These are phyloP conservation scores for Carcinoscorpius rotundicauda DNA, from an alignment of 1,140 invertebrate genomes.

Conservation along the genomic window DNA sequence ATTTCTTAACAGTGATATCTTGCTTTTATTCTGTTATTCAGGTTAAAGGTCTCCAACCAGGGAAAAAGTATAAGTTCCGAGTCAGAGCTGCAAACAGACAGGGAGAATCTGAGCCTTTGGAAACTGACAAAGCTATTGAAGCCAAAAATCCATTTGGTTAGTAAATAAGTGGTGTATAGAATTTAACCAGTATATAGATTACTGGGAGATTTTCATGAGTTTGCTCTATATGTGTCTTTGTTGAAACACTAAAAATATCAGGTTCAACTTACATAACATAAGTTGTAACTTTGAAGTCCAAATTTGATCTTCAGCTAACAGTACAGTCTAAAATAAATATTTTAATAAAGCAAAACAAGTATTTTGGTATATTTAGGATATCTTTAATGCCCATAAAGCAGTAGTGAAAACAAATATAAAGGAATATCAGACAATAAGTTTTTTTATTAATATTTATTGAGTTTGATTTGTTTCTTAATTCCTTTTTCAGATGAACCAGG, in stretches of 20 bases:
- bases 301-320: no score
- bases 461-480: background rate
- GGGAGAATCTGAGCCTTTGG: conserved; percentile 90
- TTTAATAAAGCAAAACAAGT: no score
- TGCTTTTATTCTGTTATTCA: conserved; percentile 10
- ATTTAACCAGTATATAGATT: background rate
- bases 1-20: conserved; percentile 59
- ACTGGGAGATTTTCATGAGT: no score
- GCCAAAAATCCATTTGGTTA: conserved; percentile 97
- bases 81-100: conserved; percentile 90
- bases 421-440: no score
- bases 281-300: no score
- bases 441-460: background rate
- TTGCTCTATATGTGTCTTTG: no score
- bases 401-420: no score
- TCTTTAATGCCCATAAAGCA: no score
- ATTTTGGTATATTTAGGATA: no score
- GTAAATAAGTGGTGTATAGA: conserved; percentile 21
- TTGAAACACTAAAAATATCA: no score
- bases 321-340: no score
- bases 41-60: conserved; percentile 59
- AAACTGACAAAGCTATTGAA: conserved; percentile 66
- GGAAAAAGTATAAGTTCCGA: conserved; percentile 92
- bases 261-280: no score
- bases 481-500: conserved; percentile 51